Base-by-base conservation (phyloP, 2,888 invertebrate genomes). In the Coleophora flavipennella region DNA sequence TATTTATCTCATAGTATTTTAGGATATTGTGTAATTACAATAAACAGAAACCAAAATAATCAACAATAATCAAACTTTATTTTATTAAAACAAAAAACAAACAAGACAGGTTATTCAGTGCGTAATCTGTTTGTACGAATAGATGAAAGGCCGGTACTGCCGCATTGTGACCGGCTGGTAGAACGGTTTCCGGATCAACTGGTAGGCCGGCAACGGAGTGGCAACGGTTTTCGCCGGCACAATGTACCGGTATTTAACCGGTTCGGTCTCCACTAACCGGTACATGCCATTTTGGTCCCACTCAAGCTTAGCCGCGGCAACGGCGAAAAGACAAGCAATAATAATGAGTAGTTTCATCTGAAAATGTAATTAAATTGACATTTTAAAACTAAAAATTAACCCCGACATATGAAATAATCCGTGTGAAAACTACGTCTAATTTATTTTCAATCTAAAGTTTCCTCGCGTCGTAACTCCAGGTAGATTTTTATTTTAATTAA, bases 201-300 rank as follows among this genome's bases (percentile, higher is more conserved):
- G 32, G 13, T 12, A 32, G 6, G 13, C 13, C 9, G 28, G 41
- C 31, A 45, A 10, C 25, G 29, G 26, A 8, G 1, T 7, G 10
- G 1, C 29, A 20, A 20, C 3, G 3, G 20, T 20, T 6, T 3
- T 6, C 20, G 20, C 20, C 20, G 20, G 20, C 20, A 10, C 3
- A 9, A 11, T 11, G 11, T 20, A 20, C 20, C 20, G 33, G n/a
- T 41, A 35, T 40, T 11, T 14, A 8, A 8, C 32, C 10, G 45
- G 45, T 1, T 41, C 38, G 20, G 44, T 47, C 27, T 50, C 46
- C 4, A 51, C 40, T 1, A 51, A 32, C 8, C 47, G 43, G 42
- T 52, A 50, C n/a, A 49, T 42, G 7, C 53, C 53, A 8, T 39
- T 39, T 4, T 41, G 39, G 27, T 45, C 44, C 53, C 53, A 53